Conservation (phyloP, 2,113 vertebrate species). For the Perca schrenkii region DNA sequence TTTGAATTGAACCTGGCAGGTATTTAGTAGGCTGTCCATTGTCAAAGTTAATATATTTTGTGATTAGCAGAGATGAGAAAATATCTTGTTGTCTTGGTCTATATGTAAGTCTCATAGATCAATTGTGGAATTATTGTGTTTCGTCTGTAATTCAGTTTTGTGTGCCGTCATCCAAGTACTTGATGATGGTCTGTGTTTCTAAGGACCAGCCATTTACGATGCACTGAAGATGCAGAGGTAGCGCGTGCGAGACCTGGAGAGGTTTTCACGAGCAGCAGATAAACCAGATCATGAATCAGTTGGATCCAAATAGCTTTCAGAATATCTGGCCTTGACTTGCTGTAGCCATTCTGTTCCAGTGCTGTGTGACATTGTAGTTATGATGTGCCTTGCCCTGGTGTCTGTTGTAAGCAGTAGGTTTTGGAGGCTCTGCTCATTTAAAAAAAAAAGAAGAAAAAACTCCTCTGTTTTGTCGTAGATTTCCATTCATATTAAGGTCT, state of each 20-base stretch:
- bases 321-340: conserved; percentile 28
- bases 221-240: conserved; percentile 19
- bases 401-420: conserved; percentile 32
- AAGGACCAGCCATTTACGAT: conserved; percentile 1
- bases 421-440: conserved; percentile 20
- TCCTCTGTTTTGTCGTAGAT: background rate
- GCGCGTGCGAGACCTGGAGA: background rate
- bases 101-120: conserved; percentile 23
- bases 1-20: conserved; percentile 22
- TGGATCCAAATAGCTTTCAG: conserved; percentile 16
- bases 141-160: conserved; percentile 23
- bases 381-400: conserved; percentile 61
- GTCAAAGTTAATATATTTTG: conserved; percentile 39
- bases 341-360: conserved; percentile 51
- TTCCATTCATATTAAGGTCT: background rate
- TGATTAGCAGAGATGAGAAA: conserved; percentile 25
- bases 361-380: conserved; percentile 42
- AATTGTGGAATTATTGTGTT: conserved; percentile 28
- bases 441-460: no score
- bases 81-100: conserved; percentile 15
- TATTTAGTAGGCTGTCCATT: conserved; percentile 8
- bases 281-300: background rate
- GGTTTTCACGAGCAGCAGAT: conserved; percentile 15
- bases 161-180: conserved; percentile 25
- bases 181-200: conserved; percentile 48